Base-by-base conservation (phyloP, 2,888 invertebrate species). In the Listrodromus nycthemerus region DNA sequence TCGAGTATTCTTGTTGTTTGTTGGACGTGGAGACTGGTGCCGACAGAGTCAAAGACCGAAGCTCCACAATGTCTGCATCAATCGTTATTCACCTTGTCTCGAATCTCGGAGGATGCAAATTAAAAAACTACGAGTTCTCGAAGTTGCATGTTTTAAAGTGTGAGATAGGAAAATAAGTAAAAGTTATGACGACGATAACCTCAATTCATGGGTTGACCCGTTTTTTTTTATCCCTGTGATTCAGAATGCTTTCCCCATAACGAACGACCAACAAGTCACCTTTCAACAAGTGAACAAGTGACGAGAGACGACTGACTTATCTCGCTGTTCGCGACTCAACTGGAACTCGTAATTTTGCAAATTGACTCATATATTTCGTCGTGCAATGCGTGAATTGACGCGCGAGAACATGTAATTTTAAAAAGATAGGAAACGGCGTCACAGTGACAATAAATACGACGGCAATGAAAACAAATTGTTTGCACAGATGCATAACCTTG, bases 1-100 rank as follows among this genome's bases (percentile, higher is more conserved):
- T 24, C 24, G 55, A 55, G 24, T 24, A 19, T 19, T 55, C 55
- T 55, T 55, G 24, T 55, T 55, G 55, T 55, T 24, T 55, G 55
- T 45, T 45, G 41, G 41, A 13, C 55, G 24, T 21, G 24, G 13
- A 24, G 24, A 13, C 24, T 55, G 24, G 55, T 55, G 55, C 55
- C 55, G 55, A 55, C 55, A 24, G 55, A 55, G 24, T 55, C 55
- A 55, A 55, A 55, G 55, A 55, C 55, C 55, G 21, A 45, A 45
- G 41, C 4, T 24, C 0, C 21, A 55, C 55, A 24, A 55, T 55
- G 55, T 55, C 21, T 55, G 24, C 24, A 24, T 55, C 13, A 1
- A 19, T 52, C 21, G 55, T 55, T 24, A 24, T 21, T 55, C 24
- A 55, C 55, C 21, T 24, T 21, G 8, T 24, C 24, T 24, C 13